A percentile compares a stretch with the other conserved stretches of the same genome.
These are phyloP conservation scores for Hoplodrina blanda DNA, from an alignment of 2,888 invertebrate genomes.

Conservation along the genomic window DNA sequence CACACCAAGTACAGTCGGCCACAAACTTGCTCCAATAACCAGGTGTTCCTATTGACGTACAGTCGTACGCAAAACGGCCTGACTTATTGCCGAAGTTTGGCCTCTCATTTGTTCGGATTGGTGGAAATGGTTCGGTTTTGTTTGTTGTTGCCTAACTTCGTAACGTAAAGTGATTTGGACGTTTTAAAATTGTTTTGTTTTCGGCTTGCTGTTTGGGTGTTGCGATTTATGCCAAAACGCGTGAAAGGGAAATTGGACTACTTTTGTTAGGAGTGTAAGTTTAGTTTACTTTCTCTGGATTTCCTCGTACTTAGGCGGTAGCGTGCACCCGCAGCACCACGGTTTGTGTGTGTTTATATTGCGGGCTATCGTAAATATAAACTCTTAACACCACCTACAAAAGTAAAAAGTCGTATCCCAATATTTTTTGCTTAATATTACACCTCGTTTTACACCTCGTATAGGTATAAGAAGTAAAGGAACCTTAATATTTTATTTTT, in stretches of 20 bases:
- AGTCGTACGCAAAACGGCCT: constrained; percentile 44
- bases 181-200: constrained; percentile 33
- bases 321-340: too few species aligned
- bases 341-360: too few species aligned
- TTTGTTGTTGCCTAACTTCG: constrained; percentile 39
- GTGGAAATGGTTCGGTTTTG: constrained; percentile 37
- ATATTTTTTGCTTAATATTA: too few species aligned
- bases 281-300: too few species aligned
- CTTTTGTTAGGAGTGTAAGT: too few species aligned
- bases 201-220: background rate
- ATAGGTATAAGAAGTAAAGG: too few species aligned
- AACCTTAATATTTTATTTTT: too few species aligned
- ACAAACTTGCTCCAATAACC: constrained; percentile 43
- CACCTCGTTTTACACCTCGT: too few species aligned
- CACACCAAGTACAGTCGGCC: constrained; percentile 23
- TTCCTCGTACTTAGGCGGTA: too few species aligned
- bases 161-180: constrained; percentile 42
- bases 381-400: too few species aligned
- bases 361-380: too few species aligned
- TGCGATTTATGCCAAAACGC: background rate
- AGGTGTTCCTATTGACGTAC: constrained; percentile 51
- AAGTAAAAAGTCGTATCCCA: too few species aligned
- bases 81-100: constrained; percentile 62
- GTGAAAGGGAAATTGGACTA: background rate
- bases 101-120: constrained; percentile 47